A percentile compares a stretch with the other conserved stretches of the same genome.
These are phyloP conservation scores for Taurulus bubalis DNA, from an alignment of 2,113 vertebrate genomes.

Conservation along the genomic window DNA sequence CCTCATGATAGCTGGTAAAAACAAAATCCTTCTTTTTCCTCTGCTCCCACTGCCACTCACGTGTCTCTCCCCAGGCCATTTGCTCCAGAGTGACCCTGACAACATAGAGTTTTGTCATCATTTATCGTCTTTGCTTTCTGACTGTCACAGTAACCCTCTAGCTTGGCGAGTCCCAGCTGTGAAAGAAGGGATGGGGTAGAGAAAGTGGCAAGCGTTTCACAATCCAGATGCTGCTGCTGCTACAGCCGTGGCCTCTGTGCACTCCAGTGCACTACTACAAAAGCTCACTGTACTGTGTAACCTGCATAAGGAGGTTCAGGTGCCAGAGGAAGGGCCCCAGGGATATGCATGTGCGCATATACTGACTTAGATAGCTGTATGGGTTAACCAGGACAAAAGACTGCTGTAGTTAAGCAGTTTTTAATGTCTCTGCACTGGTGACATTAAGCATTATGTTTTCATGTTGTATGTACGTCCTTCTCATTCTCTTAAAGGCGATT, in stretches of 20 bases:
- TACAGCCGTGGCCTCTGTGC: constrained; percentile 44
- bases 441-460: background rate
- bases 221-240: constrained; percentile 66
- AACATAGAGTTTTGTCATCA: constrained; percentile 64
- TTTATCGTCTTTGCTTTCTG: constrained; percentile 62
- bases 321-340: constrained; percentile 40
- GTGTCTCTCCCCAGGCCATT: constrained; percentile 28
- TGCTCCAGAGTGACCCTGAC: constrained; percentile 44
- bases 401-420: background rate
- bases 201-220: constrained; percentile 43
- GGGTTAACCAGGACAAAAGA: constrained; percentile 11
- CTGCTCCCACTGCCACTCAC: background rate
- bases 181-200: constrained; percentile 42
- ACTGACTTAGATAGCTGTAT: background rate
- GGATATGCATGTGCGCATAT: background rate
- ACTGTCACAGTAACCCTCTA: constrained; percentile 50
- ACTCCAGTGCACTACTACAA: constrained; percentile 67
- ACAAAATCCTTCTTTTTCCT: background rate
- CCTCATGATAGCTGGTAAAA: constrained; percentile 2
- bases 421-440: background rate
- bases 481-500: background rate
- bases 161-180: constrained; percentile 74
- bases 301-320: constrained; percentile 64
- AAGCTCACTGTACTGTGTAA: constrained; percentile 62
- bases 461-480: background rate